Percentiles rank a stretch among this genome's conserved stretches.
These are phyloP conservation scores for Vanessa tameamea DNA, from an alignment of 1,140 invertebrate species.

Conservation along the genomic window DNA sequence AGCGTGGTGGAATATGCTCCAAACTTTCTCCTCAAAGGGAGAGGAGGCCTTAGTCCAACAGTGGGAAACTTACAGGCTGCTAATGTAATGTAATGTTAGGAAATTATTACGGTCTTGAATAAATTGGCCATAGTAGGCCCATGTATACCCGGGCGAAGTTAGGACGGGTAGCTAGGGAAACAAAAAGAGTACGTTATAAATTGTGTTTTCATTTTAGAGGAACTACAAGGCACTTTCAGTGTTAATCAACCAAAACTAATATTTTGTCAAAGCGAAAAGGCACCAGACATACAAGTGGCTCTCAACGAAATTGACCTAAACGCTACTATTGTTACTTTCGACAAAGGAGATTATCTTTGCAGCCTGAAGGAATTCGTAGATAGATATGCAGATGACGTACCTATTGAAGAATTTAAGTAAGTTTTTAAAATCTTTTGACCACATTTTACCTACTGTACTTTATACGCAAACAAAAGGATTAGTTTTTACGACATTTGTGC, in stretches of 20 bases:
- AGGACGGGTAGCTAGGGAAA: too few relatives aligned
- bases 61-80: too few relatives aligned
- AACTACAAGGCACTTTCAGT: constrained; percentile 51
- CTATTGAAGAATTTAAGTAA: constrained; percentile 59
- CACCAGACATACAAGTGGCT: constrained; percentile 54
- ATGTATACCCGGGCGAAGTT: too few relatives aligned
- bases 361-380: constrained; percentile 55
- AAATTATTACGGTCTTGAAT: too few relatives aligned
- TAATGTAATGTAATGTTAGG: too few relatives aligned
- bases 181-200: too few relatives aligned
- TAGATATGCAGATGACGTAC: constrained; percentile 45
- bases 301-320: constrained; percentile 56
- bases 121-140: too few relatives aligned
- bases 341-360: constrained; percentile 57
- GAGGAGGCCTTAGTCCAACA: too few relatives aligned
- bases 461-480: not conserved
- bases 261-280: constrained; percentile 67
- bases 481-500: not conserved
- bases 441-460: not conserved
- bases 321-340: constrained; percentile 62
- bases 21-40: too few relatives aligned
- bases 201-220: constrained; percentile 42
- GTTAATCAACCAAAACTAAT: constrained; percentile 57
- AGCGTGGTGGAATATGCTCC: too few relatives aligned
- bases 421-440: not conserved